These are phyloP conservation scores for Tribolium freemani DNA, from an alignment of 2,888 invertebrate genomes.

Conservation along the genomic window DNA sequence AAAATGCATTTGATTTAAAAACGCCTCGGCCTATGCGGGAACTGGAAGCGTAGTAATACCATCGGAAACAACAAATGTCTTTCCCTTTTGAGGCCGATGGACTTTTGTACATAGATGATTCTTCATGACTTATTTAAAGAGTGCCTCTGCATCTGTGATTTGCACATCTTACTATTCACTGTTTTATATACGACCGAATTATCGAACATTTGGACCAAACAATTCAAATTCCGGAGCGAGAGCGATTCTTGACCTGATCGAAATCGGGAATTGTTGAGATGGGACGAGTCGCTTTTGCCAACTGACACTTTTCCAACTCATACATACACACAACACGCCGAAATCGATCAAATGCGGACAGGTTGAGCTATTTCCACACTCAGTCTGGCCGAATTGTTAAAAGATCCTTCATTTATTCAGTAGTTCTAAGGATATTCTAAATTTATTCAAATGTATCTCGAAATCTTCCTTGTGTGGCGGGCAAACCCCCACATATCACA, in stretches of 20 bases:
- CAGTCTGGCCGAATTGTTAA: neutral
- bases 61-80: slow-evolving; percentile 18
- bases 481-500: neutral
- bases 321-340: slow-evolving; percentile 15
- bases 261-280: neutral
- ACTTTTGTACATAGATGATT: slow-evolving; percentile 35
- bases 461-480: slow-evolving; percentile 22
- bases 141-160: slow-evolving; percentile 68
- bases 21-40: slow-evolving; percentile 18
- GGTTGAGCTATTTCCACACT: neutral
- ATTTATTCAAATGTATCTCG: slow-evolving; percentile 19
- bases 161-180: slow-evolving; percentile 57
- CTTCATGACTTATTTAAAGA: slow-evolving; percentile 50
- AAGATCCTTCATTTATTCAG: slow-evolving; percentile 6
- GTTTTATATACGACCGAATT: slow-evolving; percentile 53
- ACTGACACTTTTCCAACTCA: slow-evolving; percentile 24
- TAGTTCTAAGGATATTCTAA: slow-evolving; percentile 33
- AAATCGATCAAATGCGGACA: slow-evolving; percentile 6
- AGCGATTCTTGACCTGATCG: slow-evolving; percentile 5
- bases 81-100: slow-evolving; percentile 13
- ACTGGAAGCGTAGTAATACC: slow-evolving; percentile 19
- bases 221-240: neutral
- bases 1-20: slow-evolving; percentile 13
- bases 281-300: neutral
- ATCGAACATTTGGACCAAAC: slow-evolving; percentile 40